These are phyloP conservation scores for Megaceryle torquata DNA, from an alignment of 2,113 vertebrate genomes.

Conservation along the genomic window DNA sequence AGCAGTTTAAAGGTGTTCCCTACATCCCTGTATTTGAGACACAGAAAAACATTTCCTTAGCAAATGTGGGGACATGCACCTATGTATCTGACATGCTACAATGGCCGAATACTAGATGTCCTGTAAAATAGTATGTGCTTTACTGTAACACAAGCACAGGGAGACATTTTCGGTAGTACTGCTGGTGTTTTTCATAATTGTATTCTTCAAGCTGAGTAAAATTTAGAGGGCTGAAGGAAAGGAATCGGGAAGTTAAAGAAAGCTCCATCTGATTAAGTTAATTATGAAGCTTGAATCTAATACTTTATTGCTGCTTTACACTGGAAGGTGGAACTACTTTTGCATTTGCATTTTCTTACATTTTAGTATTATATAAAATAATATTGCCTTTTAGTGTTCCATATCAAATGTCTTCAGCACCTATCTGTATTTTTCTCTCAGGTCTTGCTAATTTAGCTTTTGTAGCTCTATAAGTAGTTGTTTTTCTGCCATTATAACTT, in stretches of 20 bases:
- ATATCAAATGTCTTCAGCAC: neutral
- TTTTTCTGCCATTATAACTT: slow-evolving; percentile 51
- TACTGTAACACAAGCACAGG: neutral
- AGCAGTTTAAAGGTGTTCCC: neutral
- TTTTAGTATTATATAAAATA: slow-evolving; percentile 24
- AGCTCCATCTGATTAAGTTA: slow-evolving; percentile 25
- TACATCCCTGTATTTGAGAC: neutral
- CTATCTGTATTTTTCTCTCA: neutral
- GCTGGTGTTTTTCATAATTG: neutral
- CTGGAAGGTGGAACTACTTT: neutral
- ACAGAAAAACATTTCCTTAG: neutral
- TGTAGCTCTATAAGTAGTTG: slow-evolving; percentile 9
- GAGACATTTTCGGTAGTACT: neutral
- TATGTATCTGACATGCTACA: neutral
- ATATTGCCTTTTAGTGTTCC: neutral
- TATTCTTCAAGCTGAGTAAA: neutral
- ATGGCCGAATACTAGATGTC: neutral
- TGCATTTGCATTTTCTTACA: slow-evolving; percentile 15
- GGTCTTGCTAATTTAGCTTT: slow-evolving; percentile 11
- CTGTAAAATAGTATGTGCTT: neutral
- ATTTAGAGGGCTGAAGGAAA: neutral
- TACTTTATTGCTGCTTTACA: neutral
- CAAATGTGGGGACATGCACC: neutral
- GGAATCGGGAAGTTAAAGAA: neutral
- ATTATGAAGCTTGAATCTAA: neutral